Percentiles rank a stretch among this genome's conserved stretches.
phyloP scores from a whole-genome alignment of 2,113 vertebrate species.

The Heptranchias perlo region DNA sequence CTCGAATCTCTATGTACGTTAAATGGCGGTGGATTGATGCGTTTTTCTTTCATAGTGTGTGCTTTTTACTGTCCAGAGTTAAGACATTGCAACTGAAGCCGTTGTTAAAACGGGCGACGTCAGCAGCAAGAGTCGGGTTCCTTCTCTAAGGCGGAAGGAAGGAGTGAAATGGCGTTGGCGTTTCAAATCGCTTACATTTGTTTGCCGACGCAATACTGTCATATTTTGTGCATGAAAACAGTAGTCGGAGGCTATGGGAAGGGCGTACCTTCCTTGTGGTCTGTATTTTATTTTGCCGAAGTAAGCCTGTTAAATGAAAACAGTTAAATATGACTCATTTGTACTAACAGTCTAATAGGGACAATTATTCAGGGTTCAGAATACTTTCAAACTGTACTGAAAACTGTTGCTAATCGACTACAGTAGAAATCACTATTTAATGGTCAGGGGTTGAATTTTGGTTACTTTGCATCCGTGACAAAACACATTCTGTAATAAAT shows the following conservation, averaged over 20 bases:
- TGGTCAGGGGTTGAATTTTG: background rate
- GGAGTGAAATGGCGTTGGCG: background rate
- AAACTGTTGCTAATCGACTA: background rate
- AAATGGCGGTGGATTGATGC: background rate
- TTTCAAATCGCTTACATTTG: background rate
- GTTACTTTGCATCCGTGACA: background rate
- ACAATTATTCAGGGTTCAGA: background rate
- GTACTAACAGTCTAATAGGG: background rate
- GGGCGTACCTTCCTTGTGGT: background rate
- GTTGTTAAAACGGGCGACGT: background rate
- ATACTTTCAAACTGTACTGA: background rate
- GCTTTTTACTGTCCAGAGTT: background rate
- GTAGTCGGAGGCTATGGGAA: background rate
- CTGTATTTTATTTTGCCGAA: constrained; percentile 13
- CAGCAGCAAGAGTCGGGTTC: background rate
- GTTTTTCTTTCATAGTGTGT: background rate
- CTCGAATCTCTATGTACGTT: background rate
- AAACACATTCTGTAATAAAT: background rate
- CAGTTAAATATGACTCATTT: background rate
- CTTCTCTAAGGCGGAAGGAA: background rate
- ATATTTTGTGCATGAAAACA: background rate
- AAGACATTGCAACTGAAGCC: background rate
- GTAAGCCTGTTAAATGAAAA: background rate
- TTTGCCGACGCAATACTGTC: background rate
- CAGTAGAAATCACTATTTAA: background rate